Evolutionary conservation across 2,888 invertebrate genomes (phyloP).

Genomic region (Odontocolon sp.): DNA sequence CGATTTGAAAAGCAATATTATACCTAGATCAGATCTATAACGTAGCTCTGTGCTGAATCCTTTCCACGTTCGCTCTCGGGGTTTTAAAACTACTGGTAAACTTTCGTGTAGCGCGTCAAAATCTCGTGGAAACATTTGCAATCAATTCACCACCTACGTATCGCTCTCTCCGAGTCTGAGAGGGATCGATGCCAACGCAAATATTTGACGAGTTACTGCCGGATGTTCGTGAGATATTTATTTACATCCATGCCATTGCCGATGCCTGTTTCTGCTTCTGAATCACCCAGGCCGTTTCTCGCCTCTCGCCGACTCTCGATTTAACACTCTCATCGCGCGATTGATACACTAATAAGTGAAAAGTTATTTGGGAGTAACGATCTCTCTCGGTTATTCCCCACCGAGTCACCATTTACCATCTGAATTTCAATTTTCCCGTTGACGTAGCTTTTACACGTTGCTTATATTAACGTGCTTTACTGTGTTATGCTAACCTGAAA

Average conservation of each 20-base stretch:
- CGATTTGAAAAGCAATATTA: background rate
- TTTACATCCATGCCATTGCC: constrained; percentile 49
- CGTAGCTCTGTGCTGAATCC: background rate
- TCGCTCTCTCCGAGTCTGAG: background rate
- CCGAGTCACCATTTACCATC: constrained; percentile 11
- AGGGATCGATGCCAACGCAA: constrained; percentile 56
- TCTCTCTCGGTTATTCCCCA: background rate
- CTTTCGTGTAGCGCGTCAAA: constrained; percentile 8
- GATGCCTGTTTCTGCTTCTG: constrained; percentile 21
- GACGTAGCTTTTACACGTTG: constrained; percentile 56
- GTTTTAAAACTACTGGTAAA: background rate
- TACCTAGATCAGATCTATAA: background rate
- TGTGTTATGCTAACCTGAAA: constrained; percentile 74
- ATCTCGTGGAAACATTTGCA: constrained; percentile 17
- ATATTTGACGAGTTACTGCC: constrained; percentile 60
- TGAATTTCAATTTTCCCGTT: constrained; percentile 23
- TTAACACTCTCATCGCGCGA: constrained; percentile 51
- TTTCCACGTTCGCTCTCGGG: too few species aligned
- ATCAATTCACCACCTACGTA: constrained; percentile 7
- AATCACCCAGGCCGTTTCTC: constrained; percentile 23
- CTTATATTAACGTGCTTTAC: constrained; percentile 73
- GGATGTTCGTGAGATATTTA: constrained; percentile 54
- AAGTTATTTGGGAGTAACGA: constrained; percentile 38
- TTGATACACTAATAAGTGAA: constrained; percentile 62
- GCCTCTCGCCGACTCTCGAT: constrained; percentile 38